Evolutionary conservation across 2,113 vertebrate species (phyloP).

Genomic region (Neolamprologus falcicula): DNA sequence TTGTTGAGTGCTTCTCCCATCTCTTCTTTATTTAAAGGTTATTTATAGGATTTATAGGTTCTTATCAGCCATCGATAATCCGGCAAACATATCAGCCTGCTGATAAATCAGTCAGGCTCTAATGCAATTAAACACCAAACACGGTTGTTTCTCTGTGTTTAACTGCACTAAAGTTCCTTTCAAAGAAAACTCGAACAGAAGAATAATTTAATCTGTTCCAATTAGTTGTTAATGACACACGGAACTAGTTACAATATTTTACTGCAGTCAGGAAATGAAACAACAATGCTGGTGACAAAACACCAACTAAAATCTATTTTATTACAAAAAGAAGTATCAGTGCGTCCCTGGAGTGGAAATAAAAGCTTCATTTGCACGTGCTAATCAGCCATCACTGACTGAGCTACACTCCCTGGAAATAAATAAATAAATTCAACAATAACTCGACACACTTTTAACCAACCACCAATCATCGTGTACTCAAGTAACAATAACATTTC

Average conservation of each 20-base stretch:
- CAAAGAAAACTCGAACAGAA: neutral
- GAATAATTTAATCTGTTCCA: fast-evolving
- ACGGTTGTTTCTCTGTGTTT: fast-evolving
- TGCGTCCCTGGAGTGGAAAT: neutral
- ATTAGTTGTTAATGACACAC: neutral
- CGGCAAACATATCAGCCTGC: neutral
- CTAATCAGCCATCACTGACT: neutral
- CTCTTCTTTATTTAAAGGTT: neutral
- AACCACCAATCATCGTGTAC: neutral
- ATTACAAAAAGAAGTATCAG: neutral
- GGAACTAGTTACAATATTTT: neutral
- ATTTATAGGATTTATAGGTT: neutral
- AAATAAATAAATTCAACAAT: neutral
- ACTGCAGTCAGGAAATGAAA: neutral
- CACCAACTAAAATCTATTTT: neutral
- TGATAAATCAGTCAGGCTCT: neutral
- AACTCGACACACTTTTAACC: neutral
- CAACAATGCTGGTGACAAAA: fast-evolving
- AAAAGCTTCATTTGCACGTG: neutral
- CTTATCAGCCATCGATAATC: neutral
- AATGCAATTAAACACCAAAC: neutral
- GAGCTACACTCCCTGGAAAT: neutral
- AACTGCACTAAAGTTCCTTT: neutral
- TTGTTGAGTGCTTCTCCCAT: neutral
- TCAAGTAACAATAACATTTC: neutral